Conservation (phyloP, 2,888 invertebrate species). For the Dinocampus coccinellae region DNA sequence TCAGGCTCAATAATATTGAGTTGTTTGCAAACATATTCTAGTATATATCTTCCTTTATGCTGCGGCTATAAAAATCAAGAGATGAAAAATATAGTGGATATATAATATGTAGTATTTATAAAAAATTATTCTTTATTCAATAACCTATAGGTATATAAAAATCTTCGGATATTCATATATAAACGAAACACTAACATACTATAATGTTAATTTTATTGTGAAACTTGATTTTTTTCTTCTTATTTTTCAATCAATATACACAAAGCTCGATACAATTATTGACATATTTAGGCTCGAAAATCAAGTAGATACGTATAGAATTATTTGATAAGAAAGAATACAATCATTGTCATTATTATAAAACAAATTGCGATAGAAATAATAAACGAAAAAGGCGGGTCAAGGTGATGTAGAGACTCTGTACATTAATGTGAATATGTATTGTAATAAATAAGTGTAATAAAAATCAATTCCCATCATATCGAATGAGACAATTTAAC, state of each 20-base stretch:
- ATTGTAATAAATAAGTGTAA: no score
- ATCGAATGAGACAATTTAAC: no score
- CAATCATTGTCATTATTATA: no score
- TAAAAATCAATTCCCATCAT: no score
- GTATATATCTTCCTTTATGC: constrained; percentile 89
- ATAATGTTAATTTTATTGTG: no score
- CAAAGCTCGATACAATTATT: background rate
- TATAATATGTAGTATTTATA: constrained; percentile 5
- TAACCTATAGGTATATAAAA: background rate
- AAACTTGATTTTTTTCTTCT: no score
- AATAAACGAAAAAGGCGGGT: constrained; percentile 26
- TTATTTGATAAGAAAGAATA: no score
- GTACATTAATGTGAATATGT: no score
- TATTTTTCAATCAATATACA: background rate
- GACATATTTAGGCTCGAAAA: no score
- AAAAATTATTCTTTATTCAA: background rate
- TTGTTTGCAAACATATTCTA: constrained; percentile 92
- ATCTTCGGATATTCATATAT: background rate
- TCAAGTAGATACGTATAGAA: no score
- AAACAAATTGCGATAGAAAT: no score
- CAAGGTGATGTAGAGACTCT: constrained; percentile 36
- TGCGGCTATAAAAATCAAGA: constrained; percentile 77
- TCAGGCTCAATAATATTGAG: constrained; percentile 93
- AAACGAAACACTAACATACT: no score
- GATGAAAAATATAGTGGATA: constrained; percentile 2